A percentile compares a stretch with the other conserved stretches of the same genome.
phyloP scores from a whole-genome alignment of 2,797 vertebrate genomes.

The Phoxinus dragarum region DNA sequence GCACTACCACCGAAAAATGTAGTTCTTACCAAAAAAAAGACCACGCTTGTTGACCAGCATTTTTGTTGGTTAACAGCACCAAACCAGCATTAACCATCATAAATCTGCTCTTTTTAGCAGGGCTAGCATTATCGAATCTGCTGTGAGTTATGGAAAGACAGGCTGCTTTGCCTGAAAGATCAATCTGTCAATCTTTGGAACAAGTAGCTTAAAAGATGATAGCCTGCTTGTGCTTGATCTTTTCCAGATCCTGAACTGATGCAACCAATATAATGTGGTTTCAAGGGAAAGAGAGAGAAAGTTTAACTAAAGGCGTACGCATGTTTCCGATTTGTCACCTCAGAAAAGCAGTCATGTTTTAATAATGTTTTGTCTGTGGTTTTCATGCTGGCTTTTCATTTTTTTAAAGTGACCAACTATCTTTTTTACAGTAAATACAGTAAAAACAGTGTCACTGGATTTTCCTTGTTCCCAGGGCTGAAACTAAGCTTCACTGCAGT shows the following conservation, averaged over 20 bases:
- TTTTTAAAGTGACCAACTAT: background rate
- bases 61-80: background rate
- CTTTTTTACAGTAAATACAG: conserved; percentile 28
- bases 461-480: conserved; percentile 36
- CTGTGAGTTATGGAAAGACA: conserved; percentile 11
- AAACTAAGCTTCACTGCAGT: conserved; percentile 30
- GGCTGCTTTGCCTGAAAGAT: conserved; percentile 20
- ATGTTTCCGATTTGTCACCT: conserved; percentile 25
- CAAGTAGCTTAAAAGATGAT: conserved; percentile 36
- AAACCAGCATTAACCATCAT: background rate
- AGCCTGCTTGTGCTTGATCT: conserved; percentile 14
- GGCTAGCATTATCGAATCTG: conserved; percentile 19
- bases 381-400: background rate
- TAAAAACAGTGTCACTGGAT: conserved; percentile 20
- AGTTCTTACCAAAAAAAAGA: background rate
- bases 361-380: conserved; percentile 16
- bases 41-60: background rate
- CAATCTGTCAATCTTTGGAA: conserved; percentile 26
- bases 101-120: background rate
- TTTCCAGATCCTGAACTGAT: conserved; percentile 26
- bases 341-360: background rate
- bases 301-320: conserved; percentile 19
- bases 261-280: background rate
- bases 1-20: background rate
- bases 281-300: background rate